Base-by-base conservation (phyloP, 2,113 vertebrate species). In the Leiothrix lutea region DNA sequence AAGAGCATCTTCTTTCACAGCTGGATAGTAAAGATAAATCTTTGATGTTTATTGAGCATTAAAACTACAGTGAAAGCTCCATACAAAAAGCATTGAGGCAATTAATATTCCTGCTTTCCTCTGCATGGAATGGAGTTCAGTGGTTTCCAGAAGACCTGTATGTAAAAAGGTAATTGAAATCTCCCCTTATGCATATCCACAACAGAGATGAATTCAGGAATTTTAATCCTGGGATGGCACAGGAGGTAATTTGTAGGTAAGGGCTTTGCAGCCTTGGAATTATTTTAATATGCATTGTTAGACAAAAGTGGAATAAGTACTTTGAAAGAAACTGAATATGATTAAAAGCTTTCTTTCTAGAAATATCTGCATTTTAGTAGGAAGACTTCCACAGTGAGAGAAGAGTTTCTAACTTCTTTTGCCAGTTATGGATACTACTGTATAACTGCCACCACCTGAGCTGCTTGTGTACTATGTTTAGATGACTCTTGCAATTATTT, bases 41-140 rank as follows among this genome's bases (percentile, higher is more conserved):
- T 90, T 93, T 95, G 88, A 90, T 96, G 87, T 95, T 96, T 92
- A 95, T 93, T 73, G 93, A 93, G 81, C 94, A 90, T 82, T 96
- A 94, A 95, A 94, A 70, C 74, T 87, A 66, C 74, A 95, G 58
- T 86, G 79, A 95, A 93, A 96, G 74, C 58, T 79, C 78, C 75
- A 90, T 89, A 92, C 69, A 85, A 79, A 97, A 94, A 84, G 73
- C 96, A 85, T 48, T n/a, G 70, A 95, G 73, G 73, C 80, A 96
- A 92, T 95, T 95, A 97, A 95, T 92, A 91, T 89, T 87, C 82
- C 77, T 75, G 54, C 66, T 86, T 86, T 86, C 82, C 54, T 91
- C 77, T 87, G 74, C 79, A 40, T 82, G 74, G 90, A 95, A 85
- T 83, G 66, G 70, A 94, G 80, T 89, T 82, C 81, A 51, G 50